Evolutionary conservation across 2,113 vertebrate species (phyloP).

Genomic region (Chaetura pelagica): DNA sequence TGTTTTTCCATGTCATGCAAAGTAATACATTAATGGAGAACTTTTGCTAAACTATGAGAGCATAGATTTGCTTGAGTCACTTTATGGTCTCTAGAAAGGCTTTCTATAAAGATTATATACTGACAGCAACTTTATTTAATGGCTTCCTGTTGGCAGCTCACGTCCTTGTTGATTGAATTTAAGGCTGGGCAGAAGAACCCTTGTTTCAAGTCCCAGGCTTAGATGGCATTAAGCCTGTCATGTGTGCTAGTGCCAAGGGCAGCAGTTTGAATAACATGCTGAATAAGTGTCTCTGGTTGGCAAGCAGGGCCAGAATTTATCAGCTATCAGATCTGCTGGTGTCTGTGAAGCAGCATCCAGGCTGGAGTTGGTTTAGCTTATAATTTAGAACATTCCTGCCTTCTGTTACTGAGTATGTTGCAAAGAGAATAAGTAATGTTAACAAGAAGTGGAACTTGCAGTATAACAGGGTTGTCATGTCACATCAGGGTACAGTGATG

Average conservation of each 20-base stretch:
- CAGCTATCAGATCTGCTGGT: background rate
- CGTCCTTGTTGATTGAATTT: background rate
- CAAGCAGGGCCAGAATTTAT: background rate
- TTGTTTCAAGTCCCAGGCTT: background rate
- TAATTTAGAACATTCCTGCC: slow-evolving; percentile 29
- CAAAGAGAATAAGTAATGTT: slow-evolving; percentile 11
- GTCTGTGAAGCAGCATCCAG: background rate
- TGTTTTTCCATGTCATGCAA: background rate
- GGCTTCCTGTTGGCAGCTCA: slow-evolving; percentile 32
- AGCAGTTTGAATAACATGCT: background rate
- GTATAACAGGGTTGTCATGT: background rate
- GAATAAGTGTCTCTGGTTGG: slow-evolving; percentile 27
- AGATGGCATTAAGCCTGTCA: background rate
- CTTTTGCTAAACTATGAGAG: background rate
- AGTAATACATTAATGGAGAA: background rate
- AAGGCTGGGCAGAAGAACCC: slow-evolving; percentile 27
- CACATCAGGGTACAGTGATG: background rate
- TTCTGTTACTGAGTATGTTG: background rate
- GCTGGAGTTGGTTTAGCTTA: background rate
- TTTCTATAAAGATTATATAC: background rate
- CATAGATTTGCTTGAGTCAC: background rate
- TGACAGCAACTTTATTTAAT: background rate
- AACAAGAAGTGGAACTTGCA: background rate
- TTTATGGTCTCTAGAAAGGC: background rate
- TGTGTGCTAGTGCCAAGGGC: slow-evolving; percentile 1